These are phyloP conservation scores for Myiothlypis coronata DNA, from an alignment of 2,797 vertebrate genomes.

Conservation along the genomic window DNA sequence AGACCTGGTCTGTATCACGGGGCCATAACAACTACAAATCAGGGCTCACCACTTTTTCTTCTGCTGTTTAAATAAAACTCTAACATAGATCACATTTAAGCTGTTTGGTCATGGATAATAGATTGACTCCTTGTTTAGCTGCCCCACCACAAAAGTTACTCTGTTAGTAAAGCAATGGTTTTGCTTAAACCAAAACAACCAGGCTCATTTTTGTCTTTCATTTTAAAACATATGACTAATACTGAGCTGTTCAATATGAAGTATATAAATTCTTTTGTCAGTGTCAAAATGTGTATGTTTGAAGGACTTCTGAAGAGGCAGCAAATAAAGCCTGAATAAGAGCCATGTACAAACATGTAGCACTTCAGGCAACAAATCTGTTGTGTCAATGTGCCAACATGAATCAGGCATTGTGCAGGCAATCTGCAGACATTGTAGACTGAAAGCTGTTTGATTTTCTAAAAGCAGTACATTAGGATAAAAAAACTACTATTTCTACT, in stretches of 20 bases:
- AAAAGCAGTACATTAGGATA: not conserved
- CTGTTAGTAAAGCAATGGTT: not conserved
- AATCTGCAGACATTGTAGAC: not conserved
- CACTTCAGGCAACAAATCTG: not conserved
- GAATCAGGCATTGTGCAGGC: not conserved
- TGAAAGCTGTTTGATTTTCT: not conserved
- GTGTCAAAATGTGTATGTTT: not conserved
- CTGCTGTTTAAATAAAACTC: conserved; percentile 54
- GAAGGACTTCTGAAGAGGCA: not conserved
- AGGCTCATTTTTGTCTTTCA: not conserved
- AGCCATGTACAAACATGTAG: not conserved
- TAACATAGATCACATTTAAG: conserved; percentile 34
- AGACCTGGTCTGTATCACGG: conserved; percentile 31
- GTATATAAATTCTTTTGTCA: not conserved
- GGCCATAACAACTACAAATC: conserved; percentile 58
- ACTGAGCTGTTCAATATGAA: not conserved
- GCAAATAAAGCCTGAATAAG: not conserved
- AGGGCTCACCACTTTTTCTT: conserved; percentile 1
- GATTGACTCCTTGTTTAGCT: not conserved
- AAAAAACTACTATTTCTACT: not conserved
- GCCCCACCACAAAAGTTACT: not conserved
- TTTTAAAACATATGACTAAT: not conserved
- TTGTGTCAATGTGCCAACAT: not conserved
- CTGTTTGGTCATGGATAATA: not conserved
- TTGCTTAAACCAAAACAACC: not conserved